phyloP scores from a whole-genome alignment of 2,888 invertebrate genomes.

The Vesta saturnalis region DNA sequence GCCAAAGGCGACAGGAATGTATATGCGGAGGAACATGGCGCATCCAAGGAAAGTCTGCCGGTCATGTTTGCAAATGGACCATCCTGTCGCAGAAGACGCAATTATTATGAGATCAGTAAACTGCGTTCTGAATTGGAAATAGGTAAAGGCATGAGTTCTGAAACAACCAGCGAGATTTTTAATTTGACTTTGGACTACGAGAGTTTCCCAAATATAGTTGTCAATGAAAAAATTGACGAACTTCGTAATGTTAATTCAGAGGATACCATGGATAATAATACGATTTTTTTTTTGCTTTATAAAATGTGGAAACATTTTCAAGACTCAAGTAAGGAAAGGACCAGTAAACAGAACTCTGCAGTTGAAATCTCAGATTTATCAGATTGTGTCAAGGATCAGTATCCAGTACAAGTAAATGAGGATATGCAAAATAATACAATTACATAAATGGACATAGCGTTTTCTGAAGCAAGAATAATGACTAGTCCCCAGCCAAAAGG shows the following conservation, averaged over 20 bases:
- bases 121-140: no score
- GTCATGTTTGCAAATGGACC: not conserved
- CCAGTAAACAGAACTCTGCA: no score
- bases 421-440: not conserved
- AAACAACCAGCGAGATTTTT: not conserved
- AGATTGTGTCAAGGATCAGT: not conserved
- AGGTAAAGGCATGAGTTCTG: not conserved
- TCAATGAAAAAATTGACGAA: no score
- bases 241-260: no score
- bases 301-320: not conserved
- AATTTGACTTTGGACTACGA: not conserved
- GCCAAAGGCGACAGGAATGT: no score
- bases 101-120: conserved; percentile 23
- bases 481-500: no score
- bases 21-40: not conserved
- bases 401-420: not conserved
- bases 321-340: no score
- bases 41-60: not conserved
- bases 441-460: no score
- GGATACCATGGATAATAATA: no score
- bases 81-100: conserved; percentile 15
- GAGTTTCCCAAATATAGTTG: no score
- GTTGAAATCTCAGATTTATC: no score
- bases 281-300: not conserved
- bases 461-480: no score